Base-by-base conservation (phyloP, 1,140 invertebrate species). In the Chionoecetes opilio region DNA sequence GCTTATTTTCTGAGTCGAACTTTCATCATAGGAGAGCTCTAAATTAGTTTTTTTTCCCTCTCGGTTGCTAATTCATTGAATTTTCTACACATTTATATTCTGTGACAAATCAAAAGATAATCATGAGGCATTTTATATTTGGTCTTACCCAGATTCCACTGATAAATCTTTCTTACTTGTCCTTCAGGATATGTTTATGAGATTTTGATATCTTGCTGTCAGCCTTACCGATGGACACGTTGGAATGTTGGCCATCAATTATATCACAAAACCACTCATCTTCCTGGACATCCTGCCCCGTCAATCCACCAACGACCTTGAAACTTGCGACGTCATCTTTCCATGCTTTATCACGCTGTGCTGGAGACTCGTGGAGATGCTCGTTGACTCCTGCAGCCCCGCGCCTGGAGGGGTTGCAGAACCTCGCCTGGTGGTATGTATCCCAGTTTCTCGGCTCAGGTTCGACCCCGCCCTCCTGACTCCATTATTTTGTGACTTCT, bases 271-370 rank as follows among this genome's bases (percentile, higher is more conserved):
- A 26, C 63, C 63, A 75, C 63, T 75, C 63, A 17, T n/a, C 63
- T 75, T 75, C 63, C 63, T 75, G 63, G n/a, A 75, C 46, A 17
- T 53, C 11, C 46, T 53, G 46, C 46, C 21, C 21, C 46, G 21
- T 53, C 46, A 9, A 53, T 53, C 46, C 46, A 53, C 0, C 11
- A 17, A 26, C n/a, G 63, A n/a, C 63, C 63, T 75, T 75, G 63
- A 75, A 75, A 75, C 63, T n/a, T n/a, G 5, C 63, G 41, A n/a
- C 63, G 63, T 75, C 63, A 75, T 75, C 63, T 75, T 75, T 75
- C 6, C 63, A n/a, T 75, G 26, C 63, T 75, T 75, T 26, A 6
- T n/a, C 21, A 17, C 21, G 63, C n/a, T 6, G 63, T 75, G 63
- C 21, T 9, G 21, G 63, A n/a, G 21, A n/a, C 63, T n/a, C 63